These are phyloP conservation scores for Corythoichthys haematopterus DNA, from an alignment of 2,113 vertebrate genomes.

Conservation along the genomic window DNA sequence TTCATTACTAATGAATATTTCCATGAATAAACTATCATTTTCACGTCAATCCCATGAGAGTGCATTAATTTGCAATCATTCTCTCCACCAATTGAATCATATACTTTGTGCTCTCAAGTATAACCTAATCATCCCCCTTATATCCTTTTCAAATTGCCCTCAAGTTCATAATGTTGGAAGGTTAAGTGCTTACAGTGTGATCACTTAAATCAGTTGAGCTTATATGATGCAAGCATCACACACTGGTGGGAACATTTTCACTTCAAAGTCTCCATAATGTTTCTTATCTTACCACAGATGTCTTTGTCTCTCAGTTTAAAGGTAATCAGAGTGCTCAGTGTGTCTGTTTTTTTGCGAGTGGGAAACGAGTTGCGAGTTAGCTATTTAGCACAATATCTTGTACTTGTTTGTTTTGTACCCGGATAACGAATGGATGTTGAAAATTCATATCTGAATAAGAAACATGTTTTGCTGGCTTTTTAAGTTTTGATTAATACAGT, in stretches of 20 bases:
- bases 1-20: not conserved
- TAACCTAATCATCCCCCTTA: not conserved
- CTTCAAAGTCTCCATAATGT: constrained; percentile 35
- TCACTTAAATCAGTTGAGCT: constrained; percentile 19
- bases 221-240: constrained; percentile 14
- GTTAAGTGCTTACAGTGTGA: constrained; percentile 36
- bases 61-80: not conserved
- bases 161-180: constrained; percentile 24
- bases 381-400: constrained; percentile 11
- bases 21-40: not conserved
- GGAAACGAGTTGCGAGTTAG: not conserved
- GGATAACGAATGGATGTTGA: not conserved
- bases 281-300: constrained; percentile 51
- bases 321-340: constrained; percentile 1
- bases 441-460: not conserved
- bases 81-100: not conserved
- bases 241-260: constrained; percentile 22
- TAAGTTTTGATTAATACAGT: not conserved
- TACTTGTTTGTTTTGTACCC: constrained; percentile 7
- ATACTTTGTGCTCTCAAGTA: constrained; percentile 8
- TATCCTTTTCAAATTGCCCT: constrained; percentile 19
- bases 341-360: constrained; percentile 13
- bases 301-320: constrained; percentile 45
- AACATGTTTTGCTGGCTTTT: not conserved
- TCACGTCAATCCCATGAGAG: not conserved